Percentiles rank a stretch among this genome's conserved stretches.
These are phyloP conservation scores for Caenorhabditis latens DNA, from an alignment of 1,140 invertebrate genomes.

Conservation along the genomic window DNA sequence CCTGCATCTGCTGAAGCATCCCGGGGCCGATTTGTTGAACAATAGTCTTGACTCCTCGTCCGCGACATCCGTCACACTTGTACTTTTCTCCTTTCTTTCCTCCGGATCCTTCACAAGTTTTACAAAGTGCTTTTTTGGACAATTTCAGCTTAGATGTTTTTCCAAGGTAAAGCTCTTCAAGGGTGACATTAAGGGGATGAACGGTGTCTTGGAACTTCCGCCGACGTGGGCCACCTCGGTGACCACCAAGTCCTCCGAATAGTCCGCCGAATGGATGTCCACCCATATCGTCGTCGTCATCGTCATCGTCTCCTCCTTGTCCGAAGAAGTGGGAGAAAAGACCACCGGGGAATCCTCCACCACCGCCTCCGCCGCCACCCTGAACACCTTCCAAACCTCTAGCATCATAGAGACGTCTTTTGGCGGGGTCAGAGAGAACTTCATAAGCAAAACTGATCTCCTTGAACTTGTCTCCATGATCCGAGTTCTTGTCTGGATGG, in stretches of 20 bases:
- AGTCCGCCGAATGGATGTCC: constrained; percentile 62
- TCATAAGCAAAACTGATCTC: constrained; percentile 91
- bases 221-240: constrained; percentile 53
- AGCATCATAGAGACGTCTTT: constrained; percentile 84
- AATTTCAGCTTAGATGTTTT: constrained; percentile 79
- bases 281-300: constrained; percentile 66
- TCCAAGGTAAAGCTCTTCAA: constrained; percentile 80
- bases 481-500: constrained; percentile 89
- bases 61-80: constrained; percentile 78
- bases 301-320: constrained; percentile 55
- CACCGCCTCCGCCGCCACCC: constrained; percentile 76
- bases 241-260: constrained; percentile 62
- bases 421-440: constrained; percentile 83
- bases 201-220: constrained; percentile 76
- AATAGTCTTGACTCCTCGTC: constrained; percentile 78
- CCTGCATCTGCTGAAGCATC: constrained; percentile 80
- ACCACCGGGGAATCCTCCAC: constrained; percentile 68
- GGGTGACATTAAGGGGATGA: constrained; percentile 77
- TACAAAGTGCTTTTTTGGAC: constrained; percentile 79
- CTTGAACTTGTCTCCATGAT: constrained; percentile 86
- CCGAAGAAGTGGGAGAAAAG: constrained; percentile 72
- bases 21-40: constrained; percentile 81
- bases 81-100: constrained; percentile 77
- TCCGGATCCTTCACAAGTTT: constrained; percentile 79
- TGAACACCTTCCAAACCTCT: constrained; percentile 86